Evolutionary conservation across 1,140 invertebrate species (phyloP).

Genomic region (Cephus cinctus): DNA sequence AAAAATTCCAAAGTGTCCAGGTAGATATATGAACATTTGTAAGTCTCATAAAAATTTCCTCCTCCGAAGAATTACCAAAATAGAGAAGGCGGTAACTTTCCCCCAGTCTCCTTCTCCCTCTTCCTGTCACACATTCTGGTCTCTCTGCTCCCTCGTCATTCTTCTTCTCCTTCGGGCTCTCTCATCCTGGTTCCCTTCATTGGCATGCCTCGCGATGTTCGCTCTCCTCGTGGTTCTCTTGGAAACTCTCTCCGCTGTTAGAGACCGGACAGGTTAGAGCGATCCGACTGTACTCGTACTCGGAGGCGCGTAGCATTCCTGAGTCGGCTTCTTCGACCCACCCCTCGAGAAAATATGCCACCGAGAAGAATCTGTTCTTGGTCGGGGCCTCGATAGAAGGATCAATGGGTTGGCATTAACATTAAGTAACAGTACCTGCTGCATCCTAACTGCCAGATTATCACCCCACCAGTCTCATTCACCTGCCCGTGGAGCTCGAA

Average conservation of each 20-base stretch:
- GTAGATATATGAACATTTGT: no score
- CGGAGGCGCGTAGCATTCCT: slow-evolving; percentile 40
- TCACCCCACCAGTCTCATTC: slow-evolving; percentile 35
- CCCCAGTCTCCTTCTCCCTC: slow-evolving; percentile 24
- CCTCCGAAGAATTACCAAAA: no score
- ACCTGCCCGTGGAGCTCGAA: slow-evolving; percentile 16
- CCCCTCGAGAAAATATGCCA: slow-evolving; percentile 23
- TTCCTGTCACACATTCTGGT: slow-evolving; percentile 21
- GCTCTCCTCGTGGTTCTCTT: no score
- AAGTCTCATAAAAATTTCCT: no score
- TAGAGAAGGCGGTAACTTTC: no score
- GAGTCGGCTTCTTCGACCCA: slow-evolving; percentile 40
- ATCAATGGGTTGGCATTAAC: slow-evolving; percentile 47
- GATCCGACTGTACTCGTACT: slow-evolving; percentile 31
- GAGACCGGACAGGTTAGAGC: no score
- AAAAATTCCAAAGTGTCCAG: no score
- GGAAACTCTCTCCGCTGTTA: no score
- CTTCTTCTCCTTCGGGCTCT: slow-evolving; percentile 14
- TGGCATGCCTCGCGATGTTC: slow-evolving; percentile 9
- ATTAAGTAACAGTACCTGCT: slow-evolving; percentile 46
- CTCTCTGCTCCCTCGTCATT: slow-evolving; percentile 16
- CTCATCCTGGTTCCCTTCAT: not conserved
- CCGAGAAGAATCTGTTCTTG: slow-evolving; percentile 41
- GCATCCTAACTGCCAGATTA: slow-evolving; percentile 49
- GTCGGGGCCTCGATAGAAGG: slow-evolving; percentile 25